Conservation (phyloP, 2,797 vertebrate genomes). For the Typhlichthys subterraneus region DNA sequence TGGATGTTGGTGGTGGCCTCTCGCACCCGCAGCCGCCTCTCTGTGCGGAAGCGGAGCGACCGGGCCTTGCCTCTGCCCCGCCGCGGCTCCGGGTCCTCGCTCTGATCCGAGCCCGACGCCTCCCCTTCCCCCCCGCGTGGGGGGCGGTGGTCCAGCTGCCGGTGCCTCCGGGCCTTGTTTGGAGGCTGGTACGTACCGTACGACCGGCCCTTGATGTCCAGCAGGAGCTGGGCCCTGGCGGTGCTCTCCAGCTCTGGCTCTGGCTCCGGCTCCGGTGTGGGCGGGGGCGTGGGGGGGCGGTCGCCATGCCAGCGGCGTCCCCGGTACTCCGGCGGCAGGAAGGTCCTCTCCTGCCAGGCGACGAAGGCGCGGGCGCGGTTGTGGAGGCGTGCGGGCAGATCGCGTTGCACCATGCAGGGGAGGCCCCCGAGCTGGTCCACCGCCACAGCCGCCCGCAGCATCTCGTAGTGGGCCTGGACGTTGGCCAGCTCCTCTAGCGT, state of each 20-base stretch:
- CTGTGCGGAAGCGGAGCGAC: slow-evolving; percentile 56
- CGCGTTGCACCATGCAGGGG: slow-evolving; percentile 23
- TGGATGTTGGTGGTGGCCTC: slow-evolving; percentile 1
- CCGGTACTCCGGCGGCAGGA: slow-evolving; percentile 12
- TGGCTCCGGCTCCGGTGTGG: too few species aligned
- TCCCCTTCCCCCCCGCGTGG: too few species aligned
- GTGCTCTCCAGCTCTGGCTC: slow-evolving; percentile 1
- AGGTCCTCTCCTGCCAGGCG: slow-evolving; percentile 57
- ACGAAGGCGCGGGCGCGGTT: slow-evolving; percentile 35
- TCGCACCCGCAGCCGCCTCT: slow-evolving; percentile 30
- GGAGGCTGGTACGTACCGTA: slow-evolving; percentile 29
- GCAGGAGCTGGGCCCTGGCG: slow-evolving; percentile 53
- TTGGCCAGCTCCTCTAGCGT: slow-evolving; percentile 54
- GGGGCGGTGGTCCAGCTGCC: slow-evolving; percentile 2
- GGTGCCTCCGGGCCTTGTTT: slow-evolving; percentile 41
- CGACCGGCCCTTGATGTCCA: slow-evolving; percentile 67
- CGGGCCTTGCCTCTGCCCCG: neutral
- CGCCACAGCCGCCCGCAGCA: slow-evolving; percentile 33
- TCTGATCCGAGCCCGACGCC: too few species aligned
- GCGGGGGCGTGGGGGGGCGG: too few species aligned
- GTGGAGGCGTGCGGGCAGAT: slow-evolving; percentile 28
- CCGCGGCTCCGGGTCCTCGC: neutral
- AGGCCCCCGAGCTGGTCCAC: slow-evolving; percentile 15
- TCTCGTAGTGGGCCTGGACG: slow-evolving; percentile 55
- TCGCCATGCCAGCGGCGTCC: too few species aligned